These are phyloP conservation scores for Monopis laevigella DNA, from an alignment of 2,888 invertebrate genomes.

Conservation along the genomic window DNA sequence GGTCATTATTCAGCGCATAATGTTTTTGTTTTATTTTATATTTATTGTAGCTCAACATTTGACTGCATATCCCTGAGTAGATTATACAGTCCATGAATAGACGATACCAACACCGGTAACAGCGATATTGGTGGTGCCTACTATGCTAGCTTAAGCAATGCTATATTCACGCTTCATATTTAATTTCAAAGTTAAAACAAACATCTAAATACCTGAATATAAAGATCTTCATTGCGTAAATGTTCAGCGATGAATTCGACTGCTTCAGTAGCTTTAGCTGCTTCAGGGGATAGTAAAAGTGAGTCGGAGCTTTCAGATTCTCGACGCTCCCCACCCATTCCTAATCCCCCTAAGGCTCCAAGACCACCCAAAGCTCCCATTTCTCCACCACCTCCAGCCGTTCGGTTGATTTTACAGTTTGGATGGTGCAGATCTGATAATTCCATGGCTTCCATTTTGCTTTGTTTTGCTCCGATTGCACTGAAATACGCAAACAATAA, in stretches of 20 bases:
- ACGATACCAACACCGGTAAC: too few relatives aligned
- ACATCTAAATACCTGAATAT: conserved; percentile 84
- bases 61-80: too few relatives aligned
- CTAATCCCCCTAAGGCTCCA: conserved; percentile 69
- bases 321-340: conserved; percentile 77
- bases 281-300: conserved; percentile 89
- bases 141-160: too few relatives aligned
- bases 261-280: conserved; percentile 95
- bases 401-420: conserved; percentile 93
- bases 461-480: conserved; percentile 76
- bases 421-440: conserved; percentile 95
- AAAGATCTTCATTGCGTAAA: conserved; percentile 96
- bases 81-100: too few relatives aligned
- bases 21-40: too few relatives aligned
- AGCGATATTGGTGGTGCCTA: too few relatives aligned
- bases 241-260: conserved; percentile 99
- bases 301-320: conserved; percentile 94
- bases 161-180: too few relatives aligned
- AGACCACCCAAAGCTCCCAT: conserved; percentile 62
- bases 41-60: too few relatives aligned
- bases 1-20: too few relatives aligned
- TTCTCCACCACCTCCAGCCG: conserved; percentile 69
- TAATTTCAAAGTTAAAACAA: too few relatives aligned
- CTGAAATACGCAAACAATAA: conserved; percentile 47
- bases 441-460: conserved; percentile 94